Evolutionary conservation across 2,113 vertebrate genomes (phyloP).

Genomic region (Canis aureus): DNA sequence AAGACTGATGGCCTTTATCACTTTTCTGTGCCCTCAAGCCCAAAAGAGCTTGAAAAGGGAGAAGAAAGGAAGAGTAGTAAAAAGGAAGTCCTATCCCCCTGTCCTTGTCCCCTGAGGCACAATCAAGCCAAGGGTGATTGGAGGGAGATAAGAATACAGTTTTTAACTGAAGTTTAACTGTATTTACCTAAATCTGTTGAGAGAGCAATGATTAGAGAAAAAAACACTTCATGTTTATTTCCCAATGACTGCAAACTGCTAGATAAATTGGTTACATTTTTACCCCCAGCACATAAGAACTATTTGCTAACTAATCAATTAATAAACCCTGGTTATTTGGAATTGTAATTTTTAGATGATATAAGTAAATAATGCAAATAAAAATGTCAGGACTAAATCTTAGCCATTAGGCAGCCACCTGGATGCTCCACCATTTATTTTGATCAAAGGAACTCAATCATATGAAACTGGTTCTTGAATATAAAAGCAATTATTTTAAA

Average conservation of each 20-base stretch:
- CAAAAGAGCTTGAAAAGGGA: neutral
- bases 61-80: neutral
- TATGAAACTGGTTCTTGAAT: neutral
- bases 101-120: neutral
- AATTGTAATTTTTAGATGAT: constrained; percentile 52
- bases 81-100: neutral
- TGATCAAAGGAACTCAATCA: constrained; percentile 11
- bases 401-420: neutral
- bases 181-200: neutral
- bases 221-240: neutral
- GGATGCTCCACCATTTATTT: neutral
- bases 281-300: neutral
- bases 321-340: constrained; percentile 27
- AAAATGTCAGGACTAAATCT: constrained; percentile 5
- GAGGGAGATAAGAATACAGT: neutral
- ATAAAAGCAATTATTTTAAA: constrained; percentile 20
- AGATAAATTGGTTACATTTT: neutral
- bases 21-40: neutral
- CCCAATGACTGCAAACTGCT: neutral
- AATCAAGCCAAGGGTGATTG: neutral
- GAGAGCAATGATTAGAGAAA: neutral
- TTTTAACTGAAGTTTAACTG: neutral
- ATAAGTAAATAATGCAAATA: constrained; percentile 1
- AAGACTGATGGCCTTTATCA: neutral
- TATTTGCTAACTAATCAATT: neutral